Percentiles rank a stretch among this genome's conserved stretches.
phyloP scores from a whole-genome alignment of 1,140 invertebrate genomes.

The Stenopsyche tienmushanensis region DNA sequence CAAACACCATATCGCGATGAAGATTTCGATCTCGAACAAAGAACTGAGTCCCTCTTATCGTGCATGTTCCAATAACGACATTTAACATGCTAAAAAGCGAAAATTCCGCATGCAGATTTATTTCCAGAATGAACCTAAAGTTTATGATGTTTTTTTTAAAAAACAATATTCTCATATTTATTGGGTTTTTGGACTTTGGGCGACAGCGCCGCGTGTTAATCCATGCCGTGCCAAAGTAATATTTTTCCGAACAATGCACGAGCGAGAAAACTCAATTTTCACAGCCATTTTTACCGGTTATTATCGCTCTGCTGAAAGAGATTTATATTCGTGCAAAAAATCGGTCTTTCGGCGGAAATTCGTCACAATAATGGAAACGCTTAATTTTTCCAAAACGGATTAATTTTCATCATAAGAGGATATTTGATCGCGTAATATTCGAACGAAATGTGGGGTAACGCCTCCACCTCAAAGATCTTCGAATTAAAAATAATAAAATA shows the following conservation, averaged over 20 bases:
- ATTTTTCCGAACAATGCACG: neutral
- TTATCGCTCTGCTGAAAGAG: neutral
- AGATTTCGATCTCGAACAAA: no score
- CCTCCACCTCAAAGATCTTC: neutral
- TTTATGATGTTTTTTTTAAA: no score
- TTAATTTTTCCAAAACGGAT: neutral
- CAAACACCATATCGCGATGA: no score
- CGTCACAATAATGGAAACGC: no score
- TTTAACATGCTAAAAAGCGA: no score
- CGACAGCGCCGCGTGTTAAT: no score
- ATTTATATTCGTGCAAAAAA: neutral
- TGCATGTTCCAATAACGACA: no score
- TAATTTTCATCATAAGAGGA: neutral
- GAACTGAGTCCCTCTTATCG: no score
- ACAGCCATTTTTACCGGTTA: neutral
- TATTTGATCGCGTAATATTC: neutral
- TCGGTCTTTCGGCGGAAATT: neutral
- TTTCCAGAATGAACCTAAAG: no score
- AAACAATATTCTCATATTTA: no score
- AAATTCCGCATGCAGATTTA: no score
- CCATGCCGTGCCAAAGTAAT: neutral
- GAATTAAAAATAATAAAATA: no score
- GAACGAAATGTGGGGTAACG: neutral
- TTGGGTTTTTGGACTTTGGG: neutral
- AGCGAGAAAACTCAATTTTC: neutral